phyloP scores from a whole-genome alignment of 2,888 invertebrate species.

The Euplagia quadripunctaria region DNA sequence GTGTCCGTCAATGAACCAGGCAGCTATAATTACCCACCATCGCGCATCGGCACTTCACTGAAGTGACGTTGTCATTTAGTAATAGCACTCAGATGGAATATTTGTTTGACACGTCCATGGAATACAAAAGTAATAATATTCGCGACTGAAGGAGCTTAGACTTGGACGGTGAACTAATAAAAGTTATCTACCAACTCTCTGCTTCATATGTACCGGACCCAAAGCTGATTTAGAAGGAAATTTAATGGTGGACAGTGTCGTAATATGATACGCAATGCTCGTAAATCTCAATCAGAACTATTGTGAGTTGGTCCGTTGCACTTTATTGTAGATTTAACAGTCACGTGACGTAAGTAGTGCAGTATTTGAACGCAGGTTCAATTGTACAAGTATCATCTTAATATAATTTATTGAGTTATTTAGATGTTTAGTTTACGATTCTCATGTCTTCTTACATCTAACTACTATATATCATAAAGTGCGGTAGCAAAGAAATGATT shows the following conservation, averaged over 20 bases:
- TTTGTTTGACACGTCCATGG: background rate
- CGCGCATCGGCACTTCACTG: no score
- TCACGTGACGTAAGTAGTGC: slow-evolving; percentile 41
- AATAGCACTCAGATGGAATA: background rate
- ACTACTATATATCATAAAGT: no score
- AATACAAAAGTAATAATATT: background rate
- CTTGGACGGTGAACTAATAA: background rate
- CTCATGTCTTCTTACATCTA: background rate
- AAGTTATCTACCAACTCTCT: slow-evolving; percentile 6
- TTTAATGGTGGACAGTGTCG: slow-evolving; percentile 38
- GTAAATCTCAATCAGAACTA: slow-evolving; percentile 67
- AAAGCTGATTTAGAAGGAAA: slow-evolving; percentile 42
- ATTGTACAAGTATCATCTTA: slow-evolving; percentile 27
- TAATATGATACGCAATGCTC: slow-evolving; percentile 49
- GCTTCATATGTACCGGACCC: slow-evolving; percentile 5
- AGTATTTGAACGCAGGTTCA: slow-evolving; percentile 44
- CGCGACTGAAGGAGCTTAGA: background rate
- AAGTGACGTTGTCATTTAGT: no score
- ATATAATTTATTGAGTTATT: background rate
- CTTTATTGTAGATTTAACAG: slow-evolving; percentile 48
- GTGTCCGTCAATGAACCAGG: no score
- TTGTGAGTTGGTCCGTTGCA: slow-evolving; percentile 47
- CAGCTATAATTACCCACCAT: no score
- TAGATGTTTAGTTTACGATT: background rate
- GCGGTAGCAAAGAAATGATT: no score